A percentile compares a stretch with the other conserved stretches of the same genome.
These are phyloP conservation scores for Trichomycterus rosablanca DNA, from an alignment of 2,113 vertebrate genomes.

Conservation along the genomic window DNA sequence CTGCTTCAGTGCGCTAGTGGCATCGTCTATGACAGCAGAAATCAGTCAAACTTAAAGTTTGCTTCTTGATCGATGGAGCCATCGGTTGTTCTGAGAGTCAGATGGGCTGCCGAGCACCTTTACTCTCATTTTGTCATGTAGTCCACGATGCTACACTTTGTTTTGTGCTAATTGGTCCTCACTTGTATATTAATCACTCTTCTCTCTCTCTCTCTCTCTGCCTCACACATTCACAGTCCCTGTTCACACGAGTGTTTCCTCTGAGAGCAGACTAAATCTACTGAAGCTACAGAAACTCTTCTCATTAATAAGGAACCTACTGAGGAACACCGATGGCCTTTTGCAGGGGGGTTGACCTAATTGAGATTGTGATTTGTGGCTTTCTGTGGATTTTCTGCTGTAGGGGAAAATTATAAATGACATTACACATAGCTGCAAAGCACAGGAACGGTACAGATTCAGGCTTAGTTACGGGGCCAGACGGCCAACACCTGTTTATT, in stretches of 20 bases:
- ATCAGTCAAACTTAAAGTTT: constrained; percentile 60
- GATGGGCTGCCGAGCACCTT: constrained; percentile 54
- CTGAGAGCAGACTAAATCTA: constrained; percentile 47
- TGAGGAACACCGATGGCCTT: constrained; percentile 33
- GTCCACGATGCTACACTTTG: constrained; percentile 60
- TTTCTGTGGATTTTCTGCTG: too few relatives aligned
- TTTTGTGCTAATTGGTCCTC: constrained; percentile 66
- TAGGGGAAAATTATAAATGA: constrained; percentile 15
- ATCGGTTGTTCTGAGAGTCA: constrained; percentile 57
- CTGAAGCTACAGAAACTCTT: constrained; percentile 51
- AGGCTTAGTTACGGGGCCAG: too few relatives aligned
- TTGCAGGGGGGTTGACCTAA: constrained; percentile 30
- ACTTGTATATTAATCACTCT: constrained; percentile 62
- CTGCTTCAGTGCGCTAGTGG: constrained; percentile 50
- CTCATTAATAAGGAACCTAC: constrained; percentile 48
- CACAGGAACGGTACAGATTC: too few relatives aligned
- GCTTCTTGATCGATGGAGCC: constrained; percentile 65
- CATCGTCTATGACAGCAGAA: constrained; percentile 53
- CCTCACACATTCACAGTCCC: constrained; percentile 43
- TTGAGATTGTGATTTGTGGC: constrained; percentile 29
- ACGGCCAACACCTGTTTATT: too few relatives aligned
- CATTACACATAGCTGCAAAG: too few relatives aligned
- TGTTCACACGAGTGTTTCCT: constrained; percentile 43
- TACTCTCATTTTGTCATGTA: constrained; percentile 49
- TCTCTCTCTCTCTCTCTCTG: constrained; percentile 10